These are phyloP conservation scores for Drosophila melanocephala DNA, from an alignment of 2,888 invertebrate genomes.

Conservation along the genomic window DNA sequence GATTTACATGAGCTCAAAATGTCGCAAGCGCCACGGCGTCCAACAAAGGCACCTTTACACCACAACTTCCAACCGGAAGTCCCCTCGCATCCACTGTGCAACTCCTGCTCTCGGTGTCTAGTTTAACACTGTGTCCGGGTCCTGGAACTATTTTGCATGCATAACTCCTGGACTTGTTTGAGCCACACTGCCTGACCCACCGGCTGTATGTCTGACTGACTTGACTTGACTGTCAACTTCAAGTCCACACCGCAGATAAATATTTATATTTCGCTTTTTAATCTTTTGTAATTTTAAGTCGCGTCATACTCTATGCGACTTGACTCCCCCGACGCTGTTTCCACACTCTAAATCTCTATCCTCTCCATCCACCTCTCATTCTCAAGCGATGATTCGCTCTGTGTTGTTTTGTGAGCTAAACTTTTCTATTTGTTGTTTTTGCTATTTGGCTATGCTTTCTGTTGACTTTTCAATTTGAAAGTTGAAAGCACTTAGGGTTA, in stretches of 20 bases:
- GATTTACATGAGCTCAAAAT: slow-evolving; percentile 82
- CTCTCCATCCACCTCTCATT: neutral
- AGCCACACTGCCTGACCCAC: slow-evolving; percentile 15
- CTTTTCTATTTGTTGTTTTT: slow-evolving; percentile 72
- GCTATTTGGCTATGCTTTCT: slow-evolving; percentile 78
- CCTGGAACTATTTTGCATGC: slow-evolving; percentile 65
- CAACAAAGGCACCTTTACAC: slow-evolving; percentile 73
- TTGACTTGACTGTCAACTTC: slow-evolving; percentile 40
- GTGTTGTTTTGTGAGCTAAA: slow-evolving; percentile 58
- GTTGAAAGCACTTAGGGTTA: slow-evolving; percentile 82
- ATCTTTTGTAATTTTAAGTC: slow-evolving; percentile 82
- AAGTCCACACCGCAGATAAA: slow-evolving; percentile 76
- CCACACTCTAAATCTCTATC: neutral
- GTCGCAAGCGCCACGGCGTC: slow-evolving; percentile 56
- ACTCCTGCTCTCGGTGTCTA: neutral
- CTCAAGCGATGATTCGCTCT: slow-evolving; percentile 11
- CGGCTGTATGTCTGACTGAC: slow-evolving; percentile 9
- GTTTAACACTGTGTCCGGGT: slow-evolving; percentile 40
- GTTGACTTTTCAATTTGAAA: slow-evolving; percentile 83
- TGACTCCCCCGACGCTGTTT: neutral
- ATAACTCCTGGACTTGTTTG: slow-evolving; percentile 49
- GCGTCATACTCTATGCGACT: slow-evolving; percentile 55
- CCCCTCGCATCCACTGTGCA: neutral
- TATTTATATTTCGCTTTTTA: slow-evolving; percentile 82
- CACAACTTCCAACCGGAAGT: slow-evolving; percentile 39